Evolutionary conservation across 2,797 vertebrate species (phyloP).

Genomic region (Sebastes jordani): DNA sequence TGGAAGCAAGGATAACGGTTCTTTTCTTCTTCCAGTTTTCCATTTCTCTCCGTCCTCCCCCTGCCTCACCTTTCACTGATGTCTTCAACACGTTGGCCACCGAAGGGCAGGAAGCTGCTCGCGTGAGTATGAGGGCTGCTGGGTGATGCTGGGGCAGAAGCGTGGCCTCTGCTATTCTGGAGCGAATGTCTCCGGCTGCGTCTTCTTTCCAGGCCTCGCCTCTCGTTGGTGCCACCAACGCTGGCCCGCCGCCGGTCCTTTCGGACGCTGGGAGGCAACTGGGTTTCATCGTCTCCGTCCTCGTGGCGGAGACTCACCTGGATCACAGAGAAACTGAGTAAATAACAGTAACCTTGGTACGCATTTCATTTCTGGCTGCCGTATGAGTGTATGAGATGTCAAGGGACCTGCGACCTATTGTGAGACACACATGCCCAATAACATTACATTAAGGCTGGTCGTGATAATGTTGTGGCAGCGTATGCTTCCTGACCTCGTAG

Average conservation of each 20-base stretch:
- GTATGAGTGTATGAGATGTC: background rate
- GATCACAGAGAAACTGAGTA: background rate
- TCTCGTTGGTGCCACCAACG: constrained; percentile 83
- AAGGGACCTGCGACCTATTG: background rate
- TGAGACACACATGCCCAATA: background rate
- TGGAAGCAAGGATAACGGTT: background rate
- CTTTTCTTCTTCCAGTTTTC: constrained; percentile 3
- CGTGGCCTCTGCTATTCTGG: constrained; percentile 84
- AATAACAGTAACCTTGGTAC: background rate
- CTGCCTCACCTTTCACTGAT: constrained; percentile 89
- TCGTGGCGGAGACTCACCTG: constrained; percentile 90
- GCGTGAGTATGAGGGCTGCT: constrained; percentile 69
- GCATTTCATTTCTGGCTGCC: background rate
- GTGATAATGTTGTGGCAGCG: background rate
- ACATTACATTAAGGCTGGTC: background rate
- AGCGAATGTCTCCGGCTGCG: constrained; percentile 93
- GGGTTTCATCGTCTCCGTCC: constrained; percentile 88
- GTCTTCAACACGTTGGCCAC: constrained; percentile 81
- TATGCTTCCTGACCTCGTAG: constrained; percentile 87
- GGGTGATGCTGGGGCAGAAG: constrained; percentile 88
- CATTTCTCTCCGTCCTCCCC: background rate
- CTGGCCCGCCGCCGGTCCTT: constrained; percentile 90
- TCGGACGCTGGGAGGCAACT: constrained; percentile 81
- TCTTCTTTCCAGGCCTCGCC: constrained; percentile 88
- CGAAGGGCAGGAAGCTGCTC: constrained; percentile 74